Conservation (phyloP, 2,113 vertebrate genomes). For the Ptilonorhynchus violaceus region DNA sequence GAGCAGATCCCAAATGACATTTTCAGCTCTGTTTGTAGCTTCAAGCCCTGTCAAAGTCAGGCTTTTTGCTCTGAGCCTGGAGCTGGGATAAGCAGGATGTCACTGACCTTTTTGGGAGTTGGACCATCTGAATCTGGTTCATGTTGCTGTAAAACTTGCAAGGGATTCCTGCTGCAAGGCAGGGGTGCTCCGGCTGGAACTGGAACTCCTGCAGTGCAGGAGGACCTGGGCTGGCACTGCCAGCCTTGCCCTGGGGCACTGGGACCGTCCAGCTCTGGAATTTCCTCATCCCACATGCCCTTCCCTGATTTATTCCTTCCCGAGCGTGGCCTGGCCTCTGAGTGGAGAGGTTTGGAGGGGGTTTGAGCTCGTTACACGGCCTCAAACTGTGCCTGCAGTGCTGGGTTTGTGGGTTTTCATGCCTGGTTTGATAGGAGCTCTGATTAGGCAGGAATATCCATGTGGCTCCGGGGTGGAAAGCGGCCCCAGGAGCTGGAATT, state of each 20-base stretch:
- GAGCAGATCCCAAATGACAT: neutral
- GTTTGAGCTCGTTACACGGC: neutral
- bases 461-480: neutral
- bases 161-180: neutral
- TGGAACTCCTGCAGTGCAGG: neutral
- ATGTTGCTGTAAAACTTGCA: accelerated
- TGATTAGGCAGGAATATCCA: neutral
- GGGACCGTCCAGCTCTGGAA: neutral
- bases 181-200: neutral
- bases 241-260: neutral
- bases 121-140: neutral
- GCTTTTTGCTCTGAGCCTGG: neutral
- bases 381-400: neutral
- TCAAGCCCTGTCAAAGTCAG: neutral
- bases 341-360: neutral
- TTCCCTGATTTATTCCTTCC: neutral
- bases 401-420: neutral
- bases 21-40: neutral
- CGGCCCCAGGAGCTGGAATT: accelerated
- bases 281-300: neutral
- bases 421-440: neutral
- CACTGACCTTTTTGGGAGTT: accelerated
- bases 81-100: neutral
- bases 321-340: neutral
- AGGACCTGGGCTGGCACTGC: neutral